phyloP scores from a whole-genome alignment of 2,113 vertebrate species.

The Nothocercus nigrocapillus region DNA sequence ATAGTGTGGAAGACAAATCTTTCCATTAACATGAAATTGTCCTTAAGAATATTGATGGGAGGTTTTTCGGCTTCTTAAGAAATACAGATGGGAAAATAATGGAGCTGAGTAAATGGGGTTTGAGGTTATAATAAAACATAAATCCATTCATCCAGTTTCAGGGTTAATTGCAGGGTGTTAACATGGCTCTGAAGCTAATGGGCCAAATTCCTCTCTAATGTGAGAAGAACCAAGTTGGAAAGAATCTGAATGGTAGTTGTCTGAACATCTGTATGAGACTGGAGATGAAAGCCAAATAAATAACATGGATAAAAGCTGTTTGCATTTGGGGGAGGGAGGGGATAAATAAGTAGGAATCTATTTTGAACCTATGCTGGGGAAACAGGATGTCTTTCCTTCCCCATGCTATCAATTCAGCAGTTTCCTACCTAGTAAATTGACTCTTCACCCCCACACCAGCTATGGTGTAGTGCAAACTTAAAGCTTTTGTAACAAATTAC shows the following conservation, averaged over 20 bases:
- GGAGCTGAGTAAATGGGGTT: conserved; percentile 34
- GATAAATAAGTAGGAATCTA: background rate
- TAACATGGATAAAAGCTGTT: background rate
- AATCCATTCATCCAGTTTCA: conserved; percentile 12
- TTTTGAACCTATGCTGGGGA: background rate
- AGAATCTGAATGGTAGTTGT: background rate
- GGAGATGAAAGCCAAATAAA: background rate
- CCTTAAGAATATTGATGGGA: background rate
- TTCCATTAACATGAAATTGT: conserved; percentile 1
- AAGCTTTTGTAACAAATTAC: background rate
- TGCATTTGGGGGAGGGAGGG: background rate
- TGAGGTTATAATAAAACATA: conserved; percentile 16
- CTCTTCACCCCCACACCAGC: background rate
- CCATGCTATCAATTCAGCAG: background rate
- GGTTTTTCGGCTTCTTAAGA: background rate
- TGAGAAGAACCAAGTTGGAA: background rate
- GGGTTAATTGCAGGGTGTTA: conserved; percentile 18
- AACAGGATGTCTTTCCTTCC: background rate
- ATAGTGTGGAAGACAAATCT: background rate
- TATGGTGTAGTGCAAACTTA: background rate
- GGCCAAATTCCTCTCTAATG: conserved; percentile 24
- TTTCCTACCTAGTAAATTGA: background rate
- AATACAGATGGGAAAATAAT: conserved; percentile 36
- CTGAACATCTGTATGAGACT: background rate
- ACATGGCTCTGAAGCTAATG: conserved; percentile 6